These are phyloP conservation scores for Bombus soroeensis DNA, from an alignment of 1,140 invertebrate species.

Conservation along the genomic window DNA sequence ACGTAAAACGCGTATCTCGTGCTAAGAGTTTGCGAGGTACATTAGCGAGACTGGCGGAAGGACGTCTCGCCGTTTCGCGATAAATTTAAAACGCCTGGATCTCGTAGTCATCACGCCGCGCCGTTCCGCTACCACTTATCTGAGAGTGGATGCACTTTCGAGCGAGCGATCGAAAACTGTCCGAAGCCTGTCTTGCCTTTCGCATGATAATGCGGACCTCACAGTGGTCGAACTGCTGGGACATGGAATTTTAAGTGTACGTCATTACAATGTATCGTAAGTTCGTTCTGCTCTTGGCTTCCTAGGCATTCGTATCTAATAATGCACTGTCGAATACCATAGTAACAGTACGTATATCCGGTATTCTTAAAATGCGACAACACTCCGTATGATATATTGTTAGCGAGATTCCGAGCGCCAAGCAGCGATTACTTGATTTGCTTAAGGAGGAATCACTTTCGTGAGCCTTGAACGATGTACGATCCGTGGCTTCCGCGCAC, in stretches of 20 bases:
- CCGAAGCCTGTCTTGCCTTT: slow-evolving; percentile 7
- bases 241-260: slow-evolving; percentile 63
- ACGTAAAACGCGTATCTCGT: slow-evolving; percentile 33
- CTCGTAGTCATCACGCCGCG: slow-evolving; percentile 14
- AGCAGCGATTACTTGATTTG: neutral
- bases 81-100: slow-evolving; percentile 58
- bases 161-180: slow-evolving; percentile 45
- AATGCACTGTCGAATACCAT: neutral
- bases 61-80: slow-evolving; percentile 29
- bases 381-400: neutral
- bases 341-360: neutral
- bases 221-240: neutral
- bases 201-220: slow-evolving; percentile 48
- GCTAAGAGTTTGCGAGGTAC: slow-evolving; percentile 48
- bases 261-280: slow-evolving; percentile 6
- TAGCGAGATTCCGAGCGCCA: neutral
- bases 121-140: slow-evolving; percentile 59
- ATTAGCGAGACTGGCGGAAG: slow-evolving; percentile 45
- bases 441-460: neutral
- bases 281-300: neutral
- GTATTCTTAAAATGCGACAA: neutral
- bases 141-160: slow-evolving; percentile 64
- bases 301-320: slow-evolving; percentile 1
- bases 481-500: slow-evolving; percentile 21
- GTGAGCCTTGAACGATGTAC: neutral